Base-by-base conservation (phyloP, 2,113 vertebrate genomes). In the Catagonus wagneri region DNA sequence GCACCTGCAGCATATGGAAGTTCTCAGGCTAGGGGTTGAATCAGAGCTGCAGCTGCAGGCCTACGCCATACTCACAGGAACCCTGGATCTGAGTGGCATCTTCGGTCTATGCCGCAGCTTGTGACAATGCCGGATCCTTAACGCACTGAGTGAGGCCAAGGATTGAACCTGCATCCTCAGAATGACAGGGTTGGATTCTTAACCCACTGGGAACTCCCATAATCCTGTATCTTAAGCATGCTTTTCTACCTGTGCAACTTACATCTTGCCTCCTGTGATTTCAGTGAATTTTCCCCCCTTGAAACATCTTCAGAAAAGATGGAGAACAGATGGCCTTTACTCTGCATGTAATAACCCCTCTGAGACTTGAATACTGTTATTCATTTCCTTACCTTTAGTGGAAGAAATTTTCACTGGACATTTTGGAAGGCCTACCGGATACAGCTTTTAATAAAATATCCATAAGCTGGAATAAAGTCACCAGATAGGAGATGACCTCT, bases 361-460 rank as follows among this genome's bases (percentile, higher is more conserved):
- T 79, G 97, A 95, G 96, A 95, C n/a, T 83, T n/a, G 50, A 96
- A 86, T 36, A 50, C 34, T 94, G 90, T 89, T 96, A 93, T 84
- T 97, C 93, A 98, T 97, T 96, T 98, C 96, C 92, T 97, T 96
- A 95, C 96, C 86, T 98, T 96, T 72, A 93, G 75, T 61, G 20
- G 50, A 92, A 96, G 78, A 96, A 88, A 89, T 69, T 93, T 96
- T 92, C 95, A 61, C 91, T 89, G 79, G 90, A 94, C 50, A 69
- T 95, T 91, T 96, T 95, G 74, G 69, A 98, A 90, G 65, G 29
- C 19, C 60, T 79, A 79, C 93, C 14, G 14, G 96, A 93, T 97
- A 54, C 69, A 96, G 83, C 94, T 96, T 97, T 97, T 95, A 96
- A 96, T 96, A 96, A 97, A 95, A 95, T 93, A 96, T 71, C n/a